phyloP scores from a whole-genome alignment of 2,888 invertebrate genomes.

The Kryphioiulus occultus region DNA sequence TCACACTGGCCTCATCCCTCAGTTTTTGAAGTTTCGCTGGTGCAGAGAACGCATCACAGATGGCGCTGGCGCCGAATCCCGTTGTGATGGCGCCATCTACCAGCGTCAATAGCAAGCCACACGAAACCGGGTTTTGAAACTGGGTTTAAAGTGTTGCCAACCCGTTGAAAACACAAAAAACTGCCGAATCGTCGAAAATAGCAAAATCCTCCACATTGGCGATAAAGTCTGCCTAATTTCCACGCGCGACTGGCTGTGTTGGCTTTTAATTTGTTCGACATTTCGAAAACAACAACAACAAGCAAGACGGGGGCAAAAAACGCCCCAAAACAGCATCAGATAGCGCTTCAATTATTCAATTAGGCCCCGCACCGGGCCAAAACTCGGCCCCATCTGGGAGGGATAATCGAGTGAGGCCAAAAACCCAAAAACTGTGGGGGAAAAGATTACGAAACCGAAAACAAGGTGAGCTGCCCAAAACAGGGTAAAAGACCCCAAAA shows the following conservation, averaged over 20 bases:
- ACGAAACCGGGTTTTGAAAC: too few relatives aligned
- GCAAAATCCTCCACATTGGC: not conserved
- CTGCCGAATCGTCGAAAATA: not conserved
- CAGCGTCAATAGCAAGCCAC: too few relatives aligned
- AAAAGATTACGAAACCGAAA: not conserved
- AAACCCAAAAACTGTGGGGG: not conserved
- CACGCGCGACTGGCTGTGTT: not conserved
- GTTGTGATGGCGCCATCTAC: too few relatives aligned
- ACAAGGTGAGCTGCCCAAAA: slow-evolving; percentile 24
- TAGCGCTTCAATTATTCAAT: not conserved
- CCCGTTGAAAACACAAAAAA: not conserved
- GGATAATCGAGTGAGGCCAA: not conserved
- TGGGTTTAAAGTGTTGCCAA: too few relatives aligned
- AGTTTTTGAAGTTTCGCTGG: too few relatives aligned
- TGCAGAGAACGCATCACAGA: too few relatives aligned
- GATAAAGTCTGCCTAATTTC: not conserved
- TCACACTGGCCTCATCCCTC: too few relatives aligned
- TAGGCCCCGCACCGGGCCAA: not conserved
- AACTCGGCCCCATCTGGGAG: not conserved
- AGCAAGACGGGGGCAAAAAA: not conserved
- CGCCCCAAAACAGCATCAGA: not conserved
- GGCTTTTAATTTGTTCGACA: not conserved
- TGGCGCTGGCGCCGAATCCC: too few relatives aligned
- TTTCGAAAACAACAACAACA: not conserved
- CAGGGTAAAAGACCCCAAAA: not conserved